phyloP scores from a whole-genome alignment of 2,797 vertebrate species.

The Chaenodraco wilsoni region DNA sequence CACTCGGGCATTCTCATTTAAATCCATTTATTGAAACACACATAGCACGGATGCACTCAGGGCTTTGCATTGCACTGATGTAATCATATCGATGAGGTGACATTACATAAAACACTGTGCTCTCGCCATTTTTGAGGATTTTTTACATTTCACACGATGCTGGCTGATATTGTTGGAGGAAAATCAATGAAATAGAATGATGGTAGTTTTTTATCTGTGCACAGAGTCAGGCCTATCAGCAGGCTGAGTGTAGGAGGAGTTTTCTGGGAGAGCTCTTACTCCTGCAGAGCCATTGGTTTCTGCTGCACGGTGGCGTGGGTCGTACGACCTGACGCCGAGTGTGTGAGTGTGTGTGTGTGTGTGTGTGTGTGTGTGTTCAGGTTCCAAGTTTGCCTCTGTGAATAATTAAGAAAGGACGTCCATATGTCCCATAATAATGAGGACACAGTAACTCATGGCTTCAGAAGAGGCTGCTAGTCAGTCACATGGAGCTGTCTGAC shows the following conservation, averaged over 20 bases:
- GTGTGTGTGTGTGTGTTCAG: neutral
- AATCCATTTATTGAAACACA: neutral
- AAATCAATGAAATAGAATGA: constrained; percentile 51
- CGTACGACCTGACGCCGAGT: constrained; percentile 47
- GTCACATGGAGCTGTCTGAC: neutral
- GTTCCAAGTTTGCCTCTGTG: constrained; percentile 44
- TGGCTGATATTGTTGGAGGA: neutral
- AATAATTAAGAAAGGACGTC: constrained; percentile 56
- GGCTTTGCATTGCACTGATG: constrained; percentile 33
- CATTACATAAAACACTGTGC: neutral
- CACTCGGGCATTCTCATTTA: neutral
- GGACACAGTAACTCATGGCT: constrained; percentile 5
- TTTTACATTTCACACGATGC: constrained; percentile 8
- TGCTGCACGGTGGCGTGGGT: constrained; percentile 55
- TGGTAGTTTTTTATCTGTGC: constrained; percentile 30
- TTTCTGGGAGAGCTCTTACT: constrained; percentile 40
- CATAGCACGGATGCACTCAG: constrained; percentile 33
- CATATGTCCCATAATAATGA: constrained; percentile 28
- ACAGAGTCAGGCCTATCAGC: constrained; percentile 66
- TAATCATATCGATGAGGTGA: neutral
- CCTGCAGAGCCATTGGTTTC: constrained; percentile 69
- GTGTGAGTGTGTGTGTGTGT: too few species aligned
- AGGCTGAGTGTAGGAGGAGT: constrained; percentile 69
- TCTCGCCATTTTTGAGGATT: too few species aligned
- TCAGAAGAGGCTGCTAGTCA: neutral